phyloP scores from a whole-genome alignment of 2,113 vertebrate genomes.

The Alaudala cheleensis region DNA sequence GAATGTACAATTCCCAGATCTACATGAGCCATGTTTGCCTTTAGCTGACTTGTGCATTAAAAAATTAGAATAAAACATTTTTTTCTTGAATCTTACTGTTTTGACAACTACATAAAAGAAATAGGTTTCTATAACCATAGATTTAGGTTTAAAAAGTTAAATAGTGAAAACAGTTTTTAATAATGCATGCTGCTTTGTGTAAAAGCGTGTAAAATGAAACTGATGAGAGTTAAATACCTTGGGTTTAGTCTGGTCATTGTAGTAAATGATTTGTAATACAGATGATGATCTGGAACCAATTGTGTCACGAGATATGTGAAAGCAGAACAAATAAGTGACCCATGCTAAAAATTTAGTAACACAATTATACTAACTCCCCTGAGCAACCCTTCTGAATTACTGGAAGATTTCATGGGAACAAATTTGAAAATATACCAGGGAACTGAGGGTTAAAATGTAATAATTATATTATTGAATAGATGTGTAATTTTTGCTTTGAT shows the following conservation, averaged over 20 bases:
- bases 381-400: conserved; percentile 19
- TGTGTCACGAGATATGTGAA: background rate
- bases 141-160: background rate
- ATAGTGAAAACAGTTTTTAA: background rate
- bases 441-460: conserved; percentile 28
- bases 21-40: background rate
- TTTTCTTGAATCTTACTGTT: background rate
- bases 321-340: conserved; percentile 10
- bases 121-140: background rate
- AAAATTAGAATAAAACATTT: background rate
- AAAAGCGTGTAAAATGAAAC: background rate
- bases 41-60: background rate
- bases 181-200: background rate
- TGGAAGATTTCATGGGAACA: conserved; percentile 11
- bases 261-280: background rate
- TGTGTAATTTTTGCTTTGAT: conserved; percentile 24
- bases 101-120: background rate
- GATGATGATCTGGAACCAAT: conserved; percentile 19
- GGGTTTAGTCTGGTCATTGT: background rate
- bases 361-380: background rate
- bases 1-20: background rate
- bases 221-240: conserved; percentile 4
- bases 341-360: background rate
- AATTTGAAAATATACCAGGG: background rate
- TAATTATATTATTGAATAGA: background rate